These are phyloP conservation scores for Bacillus rossius DNA, from an alignment of 1,140 invertebrate species.

Conservation along the genomic window DNA sequence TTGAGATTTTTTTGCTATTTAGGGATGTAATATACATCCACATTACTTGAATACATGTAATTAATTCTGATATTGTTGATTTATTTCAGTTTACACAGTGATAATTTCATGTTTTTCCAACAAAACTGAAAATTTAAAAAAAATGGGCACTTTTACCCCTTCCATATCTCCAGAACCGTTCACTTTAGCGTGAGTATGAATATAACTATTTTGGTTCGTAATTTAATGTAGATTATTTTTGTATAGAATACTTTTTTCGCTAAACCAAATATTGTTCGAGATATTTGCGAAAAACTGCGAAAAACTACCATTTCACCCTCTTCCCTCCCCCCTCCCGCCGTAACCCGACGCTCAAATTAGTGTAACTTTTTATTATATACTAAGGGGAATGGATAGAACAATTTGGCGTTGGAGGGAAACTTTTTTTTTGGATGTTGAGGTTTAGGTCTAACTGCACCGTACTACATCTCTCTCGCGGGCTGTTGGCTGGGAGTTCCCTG, in stretches of 20 bases:
- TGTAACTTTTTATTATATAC: neutral
- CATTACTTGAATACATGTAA: neutral
- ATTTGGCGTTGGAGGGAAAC: neutral
- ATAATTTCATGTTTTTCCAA: neutral
- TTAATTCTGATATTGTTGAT: neutral
- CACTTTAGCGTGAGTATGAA: neutral
- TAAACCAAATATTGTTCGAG: neutral
- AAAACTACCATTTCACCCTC: neutral
- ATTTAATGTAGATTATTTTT: neutral
- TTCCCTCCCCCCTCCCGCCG: neutral
- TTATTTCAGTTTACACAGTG: neutral
- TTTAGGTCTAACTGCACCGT: neutral
- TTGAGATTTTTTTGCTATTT: too few relatives aligned
- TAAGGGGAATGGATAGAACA: neutral
- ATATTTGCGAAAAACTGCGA: neutral
- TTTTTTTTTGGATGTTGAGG: constrained; percentile 1
- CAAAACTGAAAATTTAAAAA: neutral
- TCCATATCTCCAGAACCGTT: neutral
- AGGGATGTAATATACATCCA: neutral
- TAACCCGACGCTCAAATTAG: neutral
- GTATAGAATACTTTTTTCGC: neutral
- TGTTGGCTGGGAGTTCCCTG: too few relatives aligned
- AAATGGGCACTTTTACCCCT: neutral
- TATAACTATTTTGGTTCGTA: neutral
- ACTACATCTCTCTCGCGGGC: neutral